Evolutionary conservation across 2,888 invertebrate species (phyloP).

Genomic region (Agriopis aurantiaria): DNA sequence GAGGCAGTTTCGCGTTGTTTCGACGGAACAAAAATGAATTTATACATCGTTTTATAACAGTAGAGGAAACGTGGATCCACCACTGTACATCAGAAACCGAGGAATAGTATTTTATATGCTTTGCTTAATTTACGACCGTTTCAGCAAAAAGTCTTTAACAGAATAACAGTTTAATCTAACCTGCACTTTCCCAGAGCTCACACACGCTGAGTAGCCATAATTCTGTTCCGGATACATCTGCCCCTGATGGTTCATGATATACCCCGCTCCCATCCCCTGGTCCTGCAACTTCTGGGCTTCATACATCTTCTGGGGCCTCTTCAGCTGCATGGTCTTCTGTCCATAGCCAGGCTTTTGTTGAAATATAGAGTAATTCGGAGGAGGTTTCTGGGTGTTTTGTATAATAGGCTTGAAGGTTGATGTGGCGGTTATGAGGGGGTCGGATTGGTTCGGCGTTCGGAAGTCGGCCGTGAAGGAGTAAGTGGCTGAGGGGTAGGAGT

Average conservation of each 20-base stretch:
- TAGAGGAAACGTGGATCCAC: no score
- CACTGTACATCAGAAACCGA: no score
- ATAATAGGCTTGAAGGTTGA: slow-evolving; percentile 87
- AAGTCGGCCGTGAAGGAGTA: slow-evolving; percentile 95
- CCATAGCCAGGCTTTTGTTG: slow-evolving; percentile 75
- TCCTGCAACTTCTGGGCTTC: slow-evolving; percentile 55
- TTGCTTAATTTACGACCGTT: no score
- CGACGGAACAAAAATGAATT: no score
- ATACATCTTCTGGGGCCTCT: slow-evolving; percentile 58
- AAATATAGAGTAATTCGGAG: slow-evolving; percentile 70
- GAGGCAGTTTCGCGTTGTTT: no score
- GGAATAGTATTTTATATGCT: no score
- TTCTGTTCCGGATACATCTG: slow-evolving; percentile 74
- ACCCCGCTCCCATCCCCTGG: slow-evolving; percentile 61
- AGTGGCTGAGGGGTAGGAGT: slow-evolving; percentile 90
- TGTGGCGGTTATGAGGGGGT: slow-evolving; percentile 83
- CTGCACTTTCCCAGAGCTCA: slow-evolving; percentile 76
- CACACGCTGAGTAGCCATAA: slow-evolving; percentile 73
- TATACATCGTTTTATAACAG: no score
- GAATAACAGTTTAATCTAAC: slow-evolving; percentile 46
- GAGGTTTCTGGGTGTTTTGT: slow-evolving; percentile 75
- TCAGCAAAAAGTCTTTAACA: no score
- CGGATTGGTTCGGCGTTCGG: slow-evolving; percentile 87
- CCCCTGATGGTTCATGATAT: slow-evolving; percentile 74
- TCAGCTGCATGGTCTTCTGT: slow-evolving; percentile 70